Percentiles rank a stretch among this genome's conserved stretches.
Conservation (phyloP, 2,888 invertebrate species). For the Stramonita haemastoma region DNA sequence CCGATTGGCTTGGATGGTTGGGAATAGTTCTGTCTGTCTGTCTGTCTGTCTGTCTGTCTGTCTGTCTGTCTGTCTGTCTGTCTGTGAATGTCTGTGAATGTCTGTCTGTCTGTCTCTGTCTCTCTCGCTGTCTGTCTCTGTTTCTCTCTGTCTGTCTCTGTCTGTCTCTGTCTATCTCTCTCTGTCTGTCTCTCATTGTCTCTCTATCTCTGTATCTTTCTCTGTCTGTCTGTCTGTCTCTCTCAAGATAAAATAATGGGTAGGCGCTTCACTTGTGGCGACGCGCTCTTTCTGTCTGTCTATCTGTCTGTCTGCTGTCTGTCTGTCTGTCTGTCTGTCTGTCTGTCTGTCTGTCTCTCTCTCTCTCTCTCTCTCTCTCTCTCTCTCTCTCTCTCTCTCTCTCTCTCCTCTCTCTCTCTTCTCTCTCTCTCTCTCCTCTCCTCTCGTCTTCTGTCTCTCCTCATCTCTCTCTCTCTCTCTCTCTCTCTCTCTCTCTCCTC, state of each 20-base stretch:
- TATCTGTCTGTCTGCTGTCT: not conserved
- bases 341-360: not conserved
- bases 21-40: no score
- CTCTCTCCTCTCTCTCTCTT: not conserved
- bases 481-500: not conserved
- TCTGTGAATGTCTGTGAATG: no score
- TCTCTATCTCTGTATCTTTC: not conserved
- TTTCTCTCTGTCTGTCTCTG: conserved; percentile 11
- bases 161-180: no score
- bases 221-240: no score
- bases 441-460: not conserved
- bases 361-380: not conserved
- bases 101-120: no score
- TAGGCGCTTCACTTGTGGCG: not conserved
- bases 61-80: no score
- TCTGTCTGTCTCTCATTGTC: no score
- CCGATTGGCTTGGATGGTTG: no score
- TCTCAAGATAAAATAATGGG: no score
- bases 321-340: conserved; percentile 10
- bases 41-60: no score
- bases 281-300: not conserved
- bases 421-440: not conserved
- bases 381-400: not conserved
- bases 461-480: not conserved
- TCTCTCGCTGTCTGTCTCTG: not conserved